Conservation (phyloP, 2,888 invertebrate species). For the Dynastes tityus region DNA sequence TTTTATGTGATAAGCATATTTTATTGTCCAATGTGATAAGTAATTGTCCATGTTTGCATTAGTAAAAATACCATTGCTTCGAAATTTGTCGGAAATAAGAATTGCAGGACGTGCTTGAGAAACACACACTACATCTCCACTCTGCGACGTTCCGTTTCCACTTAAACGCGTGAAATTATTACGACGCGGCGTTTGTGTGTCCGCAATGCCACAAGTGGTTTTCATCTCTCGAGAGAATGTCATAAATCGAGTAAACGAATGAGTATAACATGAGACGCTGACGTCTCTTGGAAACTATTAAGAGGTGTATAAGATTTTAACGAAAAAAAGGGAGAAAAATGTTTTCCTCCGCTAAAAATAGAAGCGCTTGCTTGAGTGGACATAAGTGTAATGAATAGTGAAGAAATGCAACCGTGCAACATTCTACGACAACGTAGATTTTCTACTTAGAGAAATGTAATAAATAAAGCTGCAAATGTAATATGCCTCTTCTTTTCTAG, state of each 20-base stretch:
- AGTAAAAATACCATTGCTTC: too few relatives aligned
- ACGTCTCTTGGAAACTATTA: constrained; percentile 33
- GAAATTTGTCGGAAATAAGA: too few relatives aligned
- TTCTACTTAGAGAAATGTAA: neutral
- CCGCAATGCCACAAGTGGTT: constrained; percentile 33
- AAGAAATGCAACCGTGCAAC: neutral
- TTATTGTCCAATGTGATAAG: too few relatives aligned
- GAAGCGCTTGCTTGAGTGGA: neutral
- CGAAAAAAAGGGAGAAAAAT: constrained; percentile 3
- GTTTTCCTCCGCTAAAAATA: constrained; percentile 11
- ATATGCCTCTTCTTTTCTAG: too few relatives aligned
- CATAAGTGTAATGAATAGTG: too few relatives aligned
- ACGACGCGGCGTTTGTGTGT: constrained; percentile 10
- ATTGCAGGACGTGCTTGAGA: too few relatives aligned
- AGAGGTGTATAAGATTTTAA: constrained; percentile 4
- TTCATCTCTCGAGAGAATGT: constrained; percentile 21
- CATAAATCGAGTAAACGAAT: constrained; percentile 36
- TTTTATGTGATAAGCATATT: too few relatives aligned
- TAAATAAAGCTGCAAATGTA: too few relatives aligned
- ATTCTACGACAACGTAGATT: neutral
- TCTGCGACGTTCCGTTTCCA: neutral
- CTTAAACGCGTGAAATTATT: constrained; percentile 12
- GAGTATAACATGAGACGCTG: constrained; percentile 1
- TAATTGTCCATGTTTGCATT: too few relatives aligned
- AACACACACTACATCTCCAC: too few relatives aligned